A percentile compares a stretch with the other conserved stretches of the same genome.
Evolutionary conservation across 2,888 invertebrate genomes (phyloP).

Genomic region (Dinocampus coccinellae): DNA sequence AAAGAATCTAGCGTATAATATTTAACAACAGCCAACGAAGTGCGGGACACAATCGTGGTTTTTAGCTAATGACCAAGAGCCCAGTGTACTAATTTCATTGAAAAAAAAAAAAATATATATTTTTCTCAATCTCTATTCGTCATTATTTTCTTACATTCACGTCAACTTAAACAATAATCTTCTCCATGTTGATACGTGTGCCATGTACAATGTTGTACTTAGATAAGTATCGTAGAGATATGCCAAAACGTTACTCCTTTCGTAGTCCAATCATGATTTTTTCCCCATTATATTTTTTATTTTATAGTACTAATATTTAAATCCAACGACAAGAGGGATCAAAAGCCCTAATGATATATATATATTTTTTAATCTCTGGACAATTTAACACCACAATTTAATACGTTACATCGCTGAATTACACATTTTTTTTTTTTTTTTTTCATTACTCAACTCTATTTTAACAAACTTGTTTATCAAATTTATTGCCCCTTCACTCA

Average conservation of each 20-base stretch:
- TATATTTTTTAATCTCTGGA: constrained; percentile 39
- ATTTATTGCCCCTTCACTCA: neutral
- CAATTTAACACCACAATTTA: constrained; percentile 38
- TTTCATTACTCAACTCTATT: neutral
- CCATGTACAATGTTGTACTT: constrained; percentile 11
- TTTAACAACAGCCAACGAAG: neutral
- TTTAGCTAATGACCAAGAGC: constrained; percentile 46
- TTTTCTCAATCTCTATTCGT: constrained; percentile 27
- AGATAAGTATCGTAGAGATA: constrained; percentile 51
- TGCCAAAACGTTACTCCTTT: constrained; percentile 49
- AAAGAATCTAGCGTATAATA: constrained; percentile 5
- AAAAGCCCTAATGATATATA: constrained; percentile 7
- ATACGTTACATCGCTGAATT: constrained; percentile 38
- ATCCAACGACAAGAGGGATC: neutral
- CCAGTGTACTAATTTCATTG: constrained; percentile 34
- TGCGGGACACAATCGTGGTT: constrained; percentile 9
- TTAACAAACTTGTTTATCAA: neutral
- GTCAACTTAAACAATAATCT: neutral
- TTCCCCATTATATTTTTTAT: neutral
- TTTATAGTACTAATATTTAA: neutral
- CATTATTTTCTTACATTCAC: neutral
- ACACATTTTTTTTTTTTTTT: constrained; percentile 24
- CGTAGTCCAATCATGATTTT: constrained; percentile 20
- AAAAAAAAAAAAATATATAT: too few species aligned
- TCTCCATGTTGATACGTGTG: neutral